A percentile compares a stretch with the other conserved stretches of the same genome.
Conservation (phyloP, 2,888 invertebrate genomes). For the Anodontia alba region DNA sequence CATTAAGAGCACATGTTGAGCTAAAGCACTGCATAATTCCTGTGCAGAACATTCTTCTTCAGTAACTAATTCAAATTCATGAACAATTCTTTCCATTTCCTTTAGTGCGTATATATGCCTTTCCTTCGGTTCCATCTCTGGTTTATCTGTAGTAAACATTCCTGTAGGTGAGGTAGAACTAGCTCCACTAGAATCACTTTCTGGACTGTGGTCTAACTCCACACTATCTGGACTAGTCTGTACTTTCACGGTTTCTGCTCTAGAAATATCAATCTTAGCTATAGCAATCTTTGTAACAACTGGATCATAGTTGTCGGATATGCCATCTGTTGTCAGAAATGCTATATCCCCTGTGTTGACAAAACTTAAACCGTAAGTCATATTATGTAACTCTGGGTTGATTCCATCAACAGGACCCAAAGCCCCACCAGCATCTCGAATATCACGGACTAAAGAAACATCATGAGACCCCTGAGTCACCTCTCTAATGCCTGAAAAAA, state of each 20-base stretch:
- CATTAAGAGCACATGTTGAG: slow-evolving; percentile 86
- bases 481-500: slow-evolving; percentile 88
- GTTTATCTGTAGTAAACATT: slow-evolving; percentile 71
- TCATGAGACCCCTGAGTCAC: slow-evolving; percentile 92
- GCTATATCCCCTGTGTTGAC: slow-evolving; percentile 93
- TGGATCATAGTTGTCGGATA: slow-evolving; percentile 96
- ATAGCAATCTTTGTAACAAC: slow-evolving; percentile 94
- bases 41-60: slow-evolving; percentile 83
- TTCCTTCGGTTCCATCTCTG: slow-evolving; percentile 86
- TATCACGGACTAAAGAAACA: slow-evolving; percentile 92
- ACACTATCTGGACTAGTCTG: slow-evolving; percentile 16
- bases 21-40: slow-evolving; percentile 83
- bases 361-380: slow-evolving; percentile 93
- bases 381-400: slow-evolving; percentile 92
- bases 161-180: slow-evolving; percentile 51
- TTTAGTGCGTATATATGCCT: slow-evolving; percentile 91
- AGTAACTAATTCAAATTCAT: slow-evolving; percentile 84
- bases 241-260: background rate
- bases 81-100: slow-evolving; percentile 84
- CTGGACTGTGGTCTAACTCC: slow-evolving; percentile 21
- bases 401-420: slow-evolving; percentile 94
- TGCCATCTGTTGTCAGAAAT: slow-evolving; percentile 94
- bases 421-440: slow-evolving; percentile 95
- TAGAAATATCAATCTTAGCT: slow-evolving; percentile 45
- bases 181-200: slow-evolving; percentile 48